These are phyloP conservation scores for Scaptomyza hsui DNA, from an alignment of 1,140 invertebrate species.

Conservation along the genomic window DNA sequence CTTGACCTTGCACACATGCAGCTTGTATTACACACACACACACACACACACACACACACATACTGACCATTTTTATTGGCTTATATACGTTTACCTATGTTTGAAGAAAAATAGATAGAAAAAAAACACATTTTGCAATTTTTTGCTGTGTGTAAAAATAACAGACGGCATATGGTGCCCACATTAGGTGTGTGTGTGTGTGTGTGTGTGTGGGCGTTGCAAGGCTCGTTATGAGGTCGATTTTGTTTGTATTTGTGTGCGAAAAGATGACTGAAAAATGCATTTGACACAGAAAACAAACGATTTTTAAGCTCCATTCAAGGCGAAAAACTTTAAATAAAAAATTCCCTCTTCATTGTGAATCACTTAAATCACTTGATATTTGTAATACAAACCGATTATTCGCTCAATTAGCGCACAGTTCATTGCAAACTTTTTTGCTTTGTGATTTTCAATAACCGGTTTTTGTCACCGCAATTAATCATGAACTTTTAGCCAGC, in stretches of 20 bases:
- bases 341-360: conserved; percentile 3
- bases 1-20: conserved; percentile 74
- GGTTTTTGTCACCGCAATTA: conserved; percentile 11
- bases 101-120: too few relatives aligned
- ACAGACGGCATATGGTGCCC: conserved; percentile 49
- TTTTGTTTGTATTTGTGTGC: conserved; percentile 36
- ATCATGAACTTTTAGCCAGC: neutral
- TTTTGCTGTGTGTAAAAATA: conserved; percentile 71
- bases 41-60: conserved; percentile 20
- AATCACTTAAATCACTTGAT: conserved; percentile 13
- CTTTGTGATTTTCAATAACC: neutral
- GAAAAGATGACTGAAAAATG: conserved; percentile 77
- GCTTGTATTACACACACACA: conserved; percentile 38
- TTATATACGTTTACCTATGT: conserved; percentile 25
- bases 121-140: conserved; percentile 41
- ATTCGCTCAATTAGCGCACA: conserved; percentile 17
- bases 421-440: too few relatives aligned
- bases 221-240: conserved; percentile 72
- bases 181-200: conserved; percentile 26
- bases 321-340: neutral
- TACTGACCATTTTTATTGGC: conserved; percentile 35
- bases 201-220: conserved; percentile 53
- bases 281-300: conserved; percentile 72
- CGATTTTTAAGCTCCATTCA: conserved; percentile 1
- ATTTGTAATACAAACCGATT: conserved; percentile 14